Percentiles rank a stretch among this genome's conserved stretches.
These are phyloP conservation scores for Cerastis rubricosa DNA, from an alignment of 2,888 invertebrate species.

Conservation along the genomic window DNA sequence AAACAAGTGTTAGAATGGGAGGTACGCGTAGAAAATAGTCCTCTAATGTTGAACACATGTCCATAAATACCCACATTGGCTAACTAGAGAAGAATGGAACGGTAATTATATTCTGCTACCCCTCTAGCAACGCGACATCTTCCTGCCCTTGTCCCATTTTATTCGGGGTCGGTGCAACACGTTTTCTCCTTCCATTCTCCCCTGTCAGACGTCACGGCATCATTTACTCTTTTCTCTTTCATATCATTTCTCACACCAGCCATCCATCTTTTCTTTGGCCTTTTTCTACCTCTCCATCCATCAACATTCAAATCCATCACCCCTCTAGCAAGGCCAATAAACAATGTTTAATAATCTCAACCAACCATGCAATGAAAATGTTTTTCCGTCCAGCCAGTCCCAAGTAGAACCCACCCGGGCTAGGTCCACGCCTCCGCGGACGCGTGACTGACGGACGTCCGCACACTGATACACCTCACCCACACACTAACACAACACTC, in stretches of 20 bases:
- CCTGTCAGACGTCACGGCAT: too few species aligned
- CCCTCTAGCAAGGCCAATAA: too few species aligned
- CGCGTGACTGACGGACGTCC: constrained; percentile 84
- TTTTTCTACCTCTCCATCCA: too few species aligned
- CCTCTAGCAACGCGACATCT: background rate
- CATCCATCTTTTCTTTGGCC: too few species aligned
- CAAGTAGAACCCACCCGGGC: constrained; percentile 66
- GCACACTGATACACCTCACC: constrained; percentile 69
- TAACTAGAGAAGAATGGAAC: background rate
- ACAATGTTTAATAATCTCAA: background rate
- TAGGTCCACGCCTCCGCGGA: constrained; percentile 78
- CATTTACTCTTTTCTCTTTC: too few species aligned
- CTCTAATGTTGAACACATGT: background rate
- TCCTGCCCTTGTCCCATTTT: too few species aligned
- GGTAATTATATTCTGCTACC: background rate
- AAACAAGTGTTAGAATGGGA: too few species aligned
- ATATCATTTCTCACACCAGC: too few species aligned
- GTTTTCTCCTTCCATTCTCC: too few species aligned
- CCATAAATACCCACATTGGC: background rate
- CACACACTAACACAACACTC: constrained; percentile 53
- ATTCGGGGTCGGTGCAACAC: too few species aligned
- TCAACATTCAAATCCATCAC: too few species aligned
- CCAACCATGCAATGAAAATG: background rate
- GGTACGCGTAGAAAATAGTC: too few species aligned
- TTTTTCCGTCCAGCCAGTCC: constrained; percentile 33